phyloP scores from a whole-genome alignment of 2,797 vertebrate species.

The Eulemur rubriventer region DNA sequence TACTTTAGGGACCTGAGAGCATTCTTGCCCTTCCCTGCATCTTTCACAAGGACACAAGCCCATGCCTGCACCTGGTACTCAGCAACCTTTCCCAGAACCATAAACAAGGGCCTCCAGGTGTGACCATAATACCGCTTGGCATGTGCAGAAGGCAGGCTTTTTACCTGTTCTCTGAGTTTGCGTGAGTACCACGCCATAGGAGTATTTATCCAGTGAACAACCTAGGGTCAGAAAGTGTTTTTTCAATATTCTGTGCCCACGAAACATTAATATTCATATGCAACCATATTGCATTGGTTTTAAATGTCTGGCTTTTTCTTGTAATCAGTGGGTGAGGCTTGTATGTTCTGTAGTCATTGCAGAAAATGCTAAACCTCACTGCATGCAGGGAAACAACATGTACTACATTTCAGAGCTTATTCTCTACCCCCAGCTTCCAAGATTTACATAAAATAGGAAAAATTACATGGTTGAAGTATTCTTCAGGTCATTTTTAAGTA shows the following conservation, averaged over 20 bases:
- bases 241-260: background rate
- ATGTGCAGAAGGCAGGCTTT: background rate
- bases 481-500: constrained; percentile 75
- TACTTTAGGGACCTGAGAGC: background rate
- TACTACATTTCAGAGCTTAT: background rate
- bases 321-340: background rate
- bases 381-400: background rate
- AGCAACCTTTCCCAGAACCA: background rate
- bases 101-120: fast-evolving
- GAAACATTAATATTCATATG: background rate
- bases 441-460: constrained; percentile 73
- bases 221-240: background rate
- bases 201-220: background rate
- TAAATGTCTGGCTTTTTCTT: background rate
- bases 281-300: background rate
- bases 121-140: background rate
- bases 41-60: background rate
- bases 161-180: background rate
- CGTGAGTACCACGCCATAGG: background rate
- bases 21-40: background rate
- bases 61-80: background rate
- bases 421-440: constrained; percentile 63
- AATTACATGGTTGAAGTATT: constrained; percentile 55
- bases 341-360: background rate
- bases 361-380: background rate